Percentiles rank a stretch among this genome's conserved stretches.
phyloP scores from a whole-genome alignment of 2,888 invertebrate species.

The Cosmia trapezina region DNA sequence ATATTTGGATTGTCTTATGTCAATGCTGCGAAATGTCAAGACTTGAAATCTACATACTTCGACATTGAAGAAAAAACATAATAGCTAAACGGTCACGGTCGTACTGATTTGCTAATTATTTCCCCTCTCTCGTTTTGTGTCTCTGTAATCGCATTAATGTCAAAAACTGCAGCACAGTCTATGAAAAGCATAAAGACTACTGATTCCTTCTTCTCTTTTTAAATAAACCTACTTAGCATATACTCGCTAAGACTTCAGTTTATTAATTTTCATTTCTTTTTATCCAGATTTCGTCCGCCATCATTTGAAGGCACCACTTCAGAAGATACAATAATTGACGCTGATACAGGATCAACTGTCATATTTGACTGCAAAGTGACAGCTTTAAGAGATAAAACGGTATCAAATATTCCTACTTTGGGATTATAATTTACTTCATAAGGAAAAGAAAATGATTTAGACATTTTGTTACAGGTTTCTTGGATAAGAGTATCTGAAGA shows the following conservation, averaged over 20 bases:
- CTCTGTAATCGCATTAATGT: not conserved
- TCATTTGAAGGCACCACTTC: slow-evolving; percentile 83
- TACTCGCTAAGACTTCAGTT: not conserved
- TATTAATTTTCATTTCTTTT: slow-evolving; percentile 42
- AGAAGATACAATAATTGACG: slow-evolving; percentile 81
- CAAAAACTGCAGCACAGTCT: not conserved
- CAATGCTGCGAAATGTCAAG: slow-evolving; percentile 33
- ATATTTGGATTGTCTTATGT: slow-evolving; percentile 44
- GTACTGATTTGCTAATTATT: not conserved
- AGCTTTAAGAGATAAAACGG: slow-evolving; percentile 88
- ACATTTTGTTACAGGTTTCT: slow-evolving; percentile 90
- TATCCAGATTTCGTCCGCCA: slow-evolving; percentile 84
- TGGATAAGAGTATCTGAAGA: slow-evolving; percentile 92
- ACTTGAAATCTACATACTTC: slow-evolving; percentile 14
- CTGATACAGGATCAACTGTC: slow-evolving; percentile 88
- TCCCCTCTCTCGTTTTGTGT: not conserved
- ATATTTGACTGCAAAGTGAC: slow-evolving; percentile 88
- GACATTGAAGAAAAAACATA: not conserved
- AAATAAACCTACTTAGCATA: no score
- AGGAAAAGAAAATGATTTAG: slow-evolving; percentile 4
- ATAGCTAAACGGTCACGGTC: not conserved
- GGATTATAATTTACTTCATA: not conserved
- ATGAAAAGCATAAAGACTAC: not conserved
- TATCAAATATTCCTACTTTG: slow-evolving; percentile 60
- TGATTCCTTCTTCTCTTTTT: not conserved